Conservation (phyloP, 2,888 invertebrate genomes). For the Stenichneumon culpator region DNA sequence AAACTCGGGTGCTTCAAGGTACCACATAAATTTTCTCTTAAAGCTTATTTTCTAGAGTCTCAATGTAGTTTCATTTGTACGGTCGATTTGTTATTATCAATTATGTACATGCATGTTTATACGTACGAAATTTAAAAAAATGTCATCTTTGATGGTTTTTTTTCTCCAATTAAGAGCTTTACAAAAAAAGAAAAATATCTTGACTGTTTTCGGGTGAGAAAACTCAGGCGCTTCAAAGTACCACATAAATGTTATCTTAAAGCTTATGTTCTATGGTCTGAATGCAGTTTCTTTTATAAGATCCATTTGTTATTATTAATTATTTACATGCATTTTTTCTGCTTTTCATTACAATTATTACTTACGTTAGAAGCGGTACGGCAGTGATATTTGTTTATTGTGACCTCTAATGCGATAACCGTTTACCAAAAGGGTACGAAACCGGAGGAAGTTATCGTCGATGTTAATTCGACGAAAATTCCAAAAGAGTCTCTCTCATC, state of each 20-base stretch:
- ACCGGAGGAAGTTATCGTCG: neutral
- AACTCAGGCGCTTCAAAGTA: neutral
- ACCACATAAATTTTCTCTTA: neutral
- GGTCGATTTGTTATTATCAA: too few relatives aligned
- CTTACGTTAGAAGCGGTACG: too few relatives aligned
- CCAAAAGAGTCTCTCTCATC: slow-evolving; percentile 1
- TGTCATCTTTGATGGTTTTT: neutral
- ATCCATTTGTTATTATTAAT: too few relatives aligned
- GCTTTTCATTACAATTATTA: too few relatives aligned
- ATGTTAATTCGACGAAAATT: slow-evolving; percentile 21
- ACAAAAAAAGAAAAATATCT: neutral
- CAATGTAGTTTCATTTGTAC: too few relatives aligned
- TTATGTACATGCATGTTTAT: too few relatives aligned
- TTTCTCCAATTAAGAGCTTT: neutral
- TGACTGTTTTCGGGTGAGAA: neutral
- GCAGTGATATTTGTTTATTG: neutral
- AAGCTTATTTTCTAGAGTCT: too few relatives aligned
- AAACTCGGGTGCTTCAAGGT: neutral
- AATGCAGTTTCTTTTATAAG: too few relatives aligned
- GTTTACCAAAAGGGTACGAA: neutral
- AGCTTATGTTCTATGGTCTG: too few relatives aligned
- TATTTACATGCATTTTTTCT: neutral
- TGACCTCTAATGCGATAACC: neutral
- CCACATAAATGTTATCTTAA: neutral
- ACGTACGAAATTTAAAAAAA: neutral